A percentile compares a stretch with the other conserved stretches of the same genome.
Conservation (phyloP, 35 echinoderm and acorn worm genomes). For the Acanthaster planci region DNA sequence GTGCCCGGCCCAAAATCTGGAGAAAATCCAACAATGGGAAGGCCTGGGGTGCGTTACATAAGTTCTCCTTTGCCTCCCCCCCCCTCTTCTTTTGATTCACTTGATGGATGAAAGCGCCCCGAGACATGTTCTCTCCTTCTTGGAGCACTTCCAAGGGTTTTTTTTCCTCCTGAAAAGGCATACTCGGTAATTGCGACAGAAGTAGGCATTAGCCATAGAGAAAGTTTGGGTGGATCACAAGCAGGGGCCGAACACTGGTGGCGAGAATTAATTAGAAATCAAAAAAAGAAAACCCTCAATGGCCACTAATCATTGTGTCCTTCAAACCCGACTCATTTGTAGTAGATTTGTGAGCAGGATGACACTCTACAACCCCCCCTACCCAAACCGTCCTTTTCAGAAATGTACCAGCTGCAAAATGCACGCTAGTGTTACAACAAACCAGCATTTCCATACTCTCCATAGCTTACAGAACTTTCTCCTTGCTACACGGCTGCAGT, state of each 20-base stretch:
- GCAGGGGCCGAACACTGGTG: not conserved
- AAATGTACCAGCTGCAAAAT: no score
- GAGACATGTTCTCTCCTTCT: not conserved
- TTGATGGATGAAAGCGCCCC: not conserved
- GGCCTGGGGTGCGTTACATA: conserved; percentile 7
- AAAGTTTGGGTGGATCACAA: not conserved
- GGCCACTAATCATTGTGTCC: conserved; percentile 9
- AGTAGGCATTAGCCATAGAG: not conserved
- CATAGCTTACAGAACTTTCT: no score
- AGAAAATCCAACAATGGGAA: not conserved
- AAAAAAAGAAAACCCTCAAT: conserved; percentile 19
- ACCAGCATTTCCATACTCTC: no score
- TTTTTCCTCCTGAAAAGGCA: not conserved
- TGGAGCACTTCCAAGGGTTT: conserved; percentile 3
- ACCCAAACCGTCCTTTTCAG: not conserved
- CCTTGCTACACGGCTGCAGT: no score
- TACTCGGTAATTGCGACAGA: conserved; percentile 6
- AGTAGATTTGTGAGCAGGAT: not conserved
- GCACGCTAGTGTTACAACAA: no score
- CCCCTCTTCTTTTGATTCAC: not conserved
- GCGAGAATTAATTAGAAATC: conserved; percentile 27
- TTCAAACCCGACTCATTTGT: not conserved
- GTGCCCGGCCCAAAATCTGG: no score
- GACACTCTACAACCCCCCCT: not conserved
- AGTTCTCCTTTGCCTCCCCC: not conserved